phyloP scores from a whole-genome alignment of 2,113 vertebrate species.

The Andinoacara biseriatus region DNA sequence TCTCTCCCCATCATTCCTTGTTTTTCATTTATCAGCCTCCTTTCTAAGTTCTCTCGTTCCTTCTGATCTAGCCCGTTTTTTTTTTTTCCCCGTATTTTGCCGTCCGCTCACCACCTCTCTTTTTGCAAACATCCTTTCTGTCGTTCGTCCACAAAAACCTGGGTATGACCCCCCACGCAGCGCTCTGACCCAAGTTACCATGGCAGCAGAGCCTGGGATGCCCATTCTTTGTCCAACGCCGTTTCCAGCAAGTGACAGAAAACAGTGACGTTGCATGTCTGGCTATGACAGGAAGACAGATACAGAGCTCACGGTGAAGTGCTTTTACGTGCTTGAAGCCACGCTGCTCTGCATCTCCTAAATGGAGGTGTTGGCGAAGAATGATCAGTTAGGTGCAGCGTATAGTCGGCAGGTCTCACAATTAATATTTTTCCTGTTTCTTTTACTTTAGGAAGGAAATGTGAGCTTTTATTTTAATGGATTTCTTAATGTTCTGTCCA shows the following conservation, averaged over 20 bases:
- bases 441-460: neutral
- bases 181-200: conserved; percentile 78
- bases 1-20: conserved; percentile 57
- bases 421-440: neutral
- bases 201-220: conserved; percentile 75
- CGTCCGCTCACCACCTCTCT: conserved; percentile 38
- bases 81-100: conserved; percentile 24
- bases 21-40: conserved; percentile 49
- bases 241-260: conserved; percentile 69
- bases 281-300: conserved; percentile 19
- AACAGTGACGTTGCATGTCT: conserved; percentile 53
- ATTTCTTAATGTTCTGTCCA: neutral
- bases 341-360: conserved; percentile 19
- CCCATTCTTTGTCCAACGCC: conserved; percentile 64
- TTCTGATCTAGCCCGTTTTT: conserved; percentile 43
- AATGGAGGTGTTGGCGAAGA: conserved; percentile 12
- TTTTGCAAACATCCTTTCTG: conserved; percentile 42
- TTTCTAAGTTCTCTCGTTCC: conserved; percentile 43
- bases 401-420: neutral
- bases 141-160: conserved; percentile 64
- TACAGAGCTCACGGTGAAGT: conserved; percentile 14
- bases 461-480: conserved; percentile 24
- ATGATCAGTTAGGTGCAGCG: neutral
- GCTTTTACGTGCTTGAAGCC: conserved; percentile 23
- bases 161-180: conserved; percentile 72